Percentiles rank a stretch among this genome's conserved stretches.
Evolutionary conservation across 2,888 invertebrate species (phyloP).

Genomic region (Hemistola chrysoprasaria): DNA sequence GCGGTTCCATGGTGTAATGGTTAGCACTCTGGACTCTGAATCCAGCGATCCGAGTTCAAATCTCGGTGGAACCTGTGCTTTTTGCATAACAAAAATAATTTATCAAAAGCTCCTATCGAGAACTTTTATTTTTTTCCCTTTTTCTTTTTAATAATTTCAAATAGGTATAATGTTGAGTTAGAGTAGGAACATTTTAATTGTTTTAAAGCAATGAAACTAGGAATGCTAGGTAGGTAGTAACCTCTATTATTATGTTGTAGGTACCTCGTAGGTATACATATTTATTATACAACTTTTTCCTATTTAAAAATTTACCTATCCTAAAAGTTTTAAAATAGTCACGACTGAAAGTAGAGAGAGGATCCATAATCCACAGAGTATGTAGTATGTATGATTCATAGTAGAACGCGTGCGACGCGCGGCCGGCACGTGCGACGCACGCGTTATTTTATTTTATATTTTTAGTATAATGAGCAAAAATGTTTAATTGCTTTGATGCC

Average conservation of each 20-base stretch:
- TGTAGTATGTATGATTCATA: conserved; percentile 14
- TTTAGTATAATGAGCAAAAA: conserved; percentile 60
- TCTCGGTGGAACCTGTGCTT: conserved; percentile 86
- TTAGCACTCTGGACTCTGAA: conserved; percentile 91
- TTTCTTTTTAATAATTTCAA: too few relatives aligned
- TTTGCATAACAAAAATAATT: conserved; percentile 6
- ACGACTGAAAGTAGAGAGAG: conserved; percentile 11
- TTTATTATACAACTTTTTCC: too few relatives aligned
- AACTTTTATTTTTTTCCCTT: too few relatives aligned
- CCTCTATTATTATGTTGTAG: too few relatives aligned
- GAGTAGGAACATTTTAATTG: too few relatives aligned
- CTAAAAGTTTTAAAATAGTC: background rate
- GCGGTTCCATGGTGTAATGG: conserved; percentile 88
- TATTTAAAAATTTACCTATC: too few relatives aligned
- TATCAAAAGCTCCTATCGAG: too few relatives aligned
- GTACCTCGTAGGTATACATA: too few relatives aligned
- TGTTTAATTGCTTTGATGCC: conserved; percentile 58
- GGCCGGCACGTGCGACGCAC: conserved; percentile 36
- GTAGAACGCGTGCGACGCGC: conserved; percentile 33
- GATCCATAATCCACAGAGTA: conserved; percentile 23
- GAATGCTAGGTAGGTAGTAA: too few relatives aligned
- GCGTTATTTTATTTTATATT: conserved; percentile 41
- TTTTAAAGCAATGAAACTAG: too few relatives aligned
- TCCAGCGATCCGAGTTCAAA: conserved; percentile 91
- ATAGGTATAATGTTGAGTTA: too few relatives aligned